Percentiles rank a stretch among this genome's conserved stretches.
Evolutionary conservation across 2,797 vertebrate species (phyloP).

Genomic region (Sebastes trivittatus): DNA sequence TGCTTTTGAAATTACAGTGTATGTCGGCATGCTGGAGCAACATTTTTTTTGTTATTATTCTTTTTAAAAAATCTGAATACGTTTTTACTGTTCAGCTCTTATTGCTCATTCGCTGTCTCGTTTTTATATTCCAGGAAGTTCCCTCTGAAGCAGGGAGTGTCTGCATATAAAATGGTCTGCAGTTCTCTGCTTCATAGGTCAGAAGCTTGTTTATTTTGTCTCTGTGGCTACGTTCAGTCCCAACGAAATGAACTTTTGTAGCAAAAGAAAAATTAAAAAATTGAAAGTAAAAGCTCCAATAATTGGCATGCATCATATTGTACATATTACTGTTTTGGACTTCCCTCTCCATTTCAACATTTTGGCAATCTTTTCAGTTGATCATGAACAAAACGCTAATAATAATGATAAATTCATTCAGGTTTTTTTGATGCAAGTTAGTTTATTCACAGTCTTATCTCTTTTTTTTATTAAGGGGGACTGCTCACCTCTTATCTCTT

Average conservation of each 20-base stretch:
- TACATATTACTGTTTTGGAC: slow-evolving; percentile 57
- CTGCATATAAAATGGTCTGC: slow-evolving; percentile 99
- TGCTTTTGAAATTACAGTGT: slow-evolving; percentile 65
- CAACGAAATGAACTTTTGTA: slow-evolving; percentile 77
- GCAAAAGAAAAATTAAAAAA: slow-evolving; percentile 42
- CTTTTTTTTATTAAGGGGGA: background rate
- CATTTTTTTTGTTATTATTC: slow-evolving; percentile 55
- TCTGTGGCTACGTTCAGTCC: slow-evolving; percentile 98
- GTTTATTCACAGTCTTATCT: background rate
- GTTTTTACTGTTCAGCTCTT: slow-evolving; percentile 94
- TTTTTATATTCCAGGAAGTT: slow-evolving; percentile 99
- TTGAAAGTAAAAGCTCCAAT: slow-evolving; percentile 48
- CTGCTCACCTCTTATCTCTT: slow-evolving; percentile 26
- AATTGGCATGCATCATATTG: slow-evolving; percentile 78
- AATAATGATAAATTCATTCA: slow-evolving; percentile 21
- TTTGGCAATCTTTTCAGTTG: slow-evolving; percentile 17
- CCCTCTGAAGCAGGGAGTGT: slow-evolving; percentile 99
- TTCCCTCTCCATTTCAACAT: slow-evolving; percentile 43
- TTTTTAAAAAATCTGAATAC: slow-evolving; percentile 75
- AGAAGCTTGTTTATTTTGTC: slow-evolving; percentile 99
- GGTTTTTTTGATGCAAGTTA: slow-evolving; percentile 10
- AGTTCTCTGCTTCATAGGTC: slow-evolving; percentile 99
- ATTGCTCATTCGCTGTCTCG: slow-evolving; percentile 99
- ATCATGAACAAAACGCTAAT: slow-evolving; percentile 44
- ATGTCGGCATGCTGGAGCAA: slow-evolving; percentile 68